These are phyloP conservation scores for Lepidotrigona ventralis DNA, from an alignment of 1,140 invertebrate species.

Conservation along the genomic window DNA sequence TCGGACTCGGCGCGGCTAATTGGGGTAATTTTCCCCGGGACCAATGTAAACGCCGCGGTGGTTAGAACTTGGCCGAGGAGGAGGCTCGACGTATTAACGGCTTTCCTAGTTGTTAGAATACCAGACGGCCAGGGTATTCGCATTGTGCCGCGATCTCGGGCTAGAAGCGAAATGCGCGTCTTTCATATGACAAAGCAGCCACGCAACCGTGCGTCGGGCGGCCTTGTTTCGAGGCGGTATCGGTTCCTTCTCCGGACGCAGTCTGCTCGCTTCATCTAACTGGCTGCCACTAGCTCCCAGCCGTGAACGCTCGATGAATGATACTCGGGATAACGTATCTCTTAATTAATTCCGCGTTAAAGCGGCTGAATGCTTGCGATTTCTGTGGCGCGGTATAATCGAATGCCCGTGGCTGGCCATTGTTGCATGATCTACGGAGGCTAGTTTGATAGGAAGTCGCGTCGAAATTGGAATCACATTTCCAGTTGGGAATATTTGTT, in stretches of 20 bases:
- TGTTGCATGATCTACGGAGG: slow-evolving; percentile 8
- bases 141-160: slow-evolving; percentile 36
- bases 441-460: background rate
- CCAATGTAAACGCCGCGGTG: slow-evolving; percentile 68
- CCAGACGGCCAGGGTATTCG: slow-evolving; percentile 33
- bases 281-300: slow-evolving; percentile 8
- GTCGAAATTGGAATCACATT: slow-evolving; percentile 15
- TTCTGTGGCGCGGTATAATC: slow-evolving; percentile 8
- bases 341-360: slow-evolving; percentile 49
- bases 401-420: background rate
- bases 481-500: background rate
- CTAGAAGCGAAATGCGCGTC: slow-evolving; percentile 29
- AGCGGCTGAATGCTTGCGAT: slow-evolving; percentile 21
- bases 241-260: slow-evolving; percentile 20
- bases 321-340: slow-evolving; percentile 43
- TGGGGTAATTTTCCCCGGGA: slow-evolving; percentile 68
- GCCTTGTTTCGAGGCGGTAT: slow-evolving; percentile 31
- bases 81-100: slow-evolving; percentile 63
- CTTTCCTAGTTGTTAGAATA: slow-evolving; percentile 8
- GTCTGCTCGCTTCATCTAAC: background rate
- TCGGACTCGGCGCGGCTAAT: slow-evolving; percentile 60
- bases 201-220: slow-evolving; percentile 31
- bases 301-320: background rate
- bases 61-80: slow-evolving; percentile 45
- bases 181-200: slow-evolving; percentile 47